Conservation (phyloP, 2,888 invertebrate species). For the Cyrtodaria siliqua region DNA sequence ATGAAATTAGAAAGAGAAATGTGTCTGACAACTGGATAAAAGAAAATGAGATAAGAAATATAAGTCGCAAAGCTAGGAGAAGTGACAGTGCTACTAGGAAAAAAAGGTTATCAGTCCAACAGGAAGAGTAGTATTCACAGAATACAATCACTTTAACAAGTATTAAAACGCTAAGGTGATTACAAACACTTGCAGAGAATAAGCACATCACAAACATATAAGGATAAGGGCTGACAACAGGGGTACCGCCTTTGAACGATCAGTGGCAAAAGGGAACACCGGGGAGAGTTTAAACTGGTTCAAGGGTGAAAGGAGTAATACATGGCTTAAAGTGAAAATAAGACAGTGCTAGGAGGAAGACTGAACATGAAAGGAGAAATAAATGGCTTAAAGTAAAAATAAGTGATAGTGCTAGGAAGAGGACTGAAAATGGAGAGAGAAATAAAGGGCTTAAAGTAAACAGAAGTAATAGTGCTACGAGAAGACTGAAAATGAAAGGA, state of each 20-base stretch:
- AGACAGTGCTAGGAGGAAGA: background rate
- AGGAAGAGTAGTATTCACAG: too few species aligned
- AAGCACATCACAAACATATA: too few species aligned
- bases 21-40: background rate
- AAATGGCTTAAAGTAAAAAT: background rate
- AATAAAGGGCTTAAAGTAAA: background rate
- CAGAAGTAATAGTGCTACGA: background rate
- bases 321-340: background rate
- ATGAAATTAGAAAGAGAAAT: slow-evolving; percentile 16
- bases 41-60: slow-evolving; percentile 25
- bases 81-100: background rate
- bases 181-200: too few species aligned
- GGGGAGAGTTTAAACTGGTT: too few species aligned
- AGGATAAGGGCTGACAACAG: too few species aligned
- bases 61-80: background rate
- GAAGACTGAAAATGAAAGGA: slow-evolving; percentile 11
- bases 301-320: too few species aligned
- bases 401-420: background rate
- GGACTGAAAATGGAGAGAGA: too few species aligned
- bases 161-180: too few species aligned
- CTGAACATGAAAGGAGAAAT: slow-evolving; percentile 16
- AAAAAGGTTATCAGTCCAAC: background rate
- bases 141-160: too few species aligned
- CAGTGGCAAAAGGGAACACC: too few species aligned
- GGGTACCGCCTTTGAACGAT: too few species aligned